Conservation (phyloP, 1,140 invertebrate genomes). For the Habropoda laboriosa region DNA sequence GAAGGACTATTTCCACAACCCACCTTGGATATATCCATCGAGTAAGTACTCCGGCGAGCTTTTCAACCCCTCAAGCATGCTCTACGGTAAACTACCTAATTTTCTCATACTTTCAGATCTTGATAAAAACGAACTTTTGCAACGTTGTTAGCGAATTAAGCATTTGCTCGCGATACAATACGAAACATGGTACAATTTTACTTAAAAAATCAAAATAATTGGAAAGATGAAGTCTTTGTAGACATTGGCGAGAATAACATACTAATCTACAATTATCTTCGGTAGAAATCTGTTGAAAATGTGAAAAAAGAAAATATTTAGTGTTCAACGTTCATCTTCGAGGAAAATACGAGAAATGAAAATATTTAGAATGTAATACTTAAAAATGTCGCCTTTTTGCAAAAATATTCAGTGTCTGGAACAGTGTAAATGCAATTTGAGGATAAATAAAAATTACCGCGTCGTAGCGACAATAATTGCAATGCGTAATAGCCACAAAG, state of each 20-base stretch:
- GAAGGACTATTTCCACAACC: conserved; percentile 80
- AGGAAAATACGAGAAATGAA: too few relatives aligned
- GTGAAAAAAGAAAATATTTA: too few relatives aligned
- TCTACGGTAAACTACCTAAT: conserved; percentile 13
- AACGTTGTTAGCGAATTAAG: conserved; percentile 8
- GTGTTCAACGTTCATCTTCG: too few relatives aligned
- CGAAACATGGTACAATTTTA: too few relatives aligned
- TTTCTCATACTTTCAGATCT: conserved; percentile 20
- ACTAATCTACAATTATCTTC: background rate
- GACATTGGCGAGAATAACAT: background rate
- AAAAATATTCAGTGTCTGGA: background rate
- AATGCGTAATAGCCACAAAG: background rate
- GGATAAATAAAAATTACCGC: background rate
- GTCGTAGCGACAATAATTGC: background rate
- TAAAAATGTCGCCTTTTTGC: background rate
- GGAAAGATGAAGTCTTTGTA: too few relatives aligned
- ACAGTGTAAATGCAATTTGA: background rate
- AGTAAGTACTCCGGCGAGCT: conserved; percentile 71
- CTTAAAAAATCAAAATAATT: too few relatives aligned
- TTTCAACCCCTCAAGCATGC: background rate
- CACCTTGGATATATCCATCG: conserved; percentile 76
- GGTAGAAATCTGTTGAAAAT: too few relatives aligned
- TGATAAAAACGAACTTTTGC: background rate
- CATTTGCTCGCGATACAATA: background rate
- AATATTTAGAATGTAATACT: background rate